phyloP scores from a whole-genome alignment of 1,140 invertebrate genomes.

The Pseudoatta argentina region DNA sequence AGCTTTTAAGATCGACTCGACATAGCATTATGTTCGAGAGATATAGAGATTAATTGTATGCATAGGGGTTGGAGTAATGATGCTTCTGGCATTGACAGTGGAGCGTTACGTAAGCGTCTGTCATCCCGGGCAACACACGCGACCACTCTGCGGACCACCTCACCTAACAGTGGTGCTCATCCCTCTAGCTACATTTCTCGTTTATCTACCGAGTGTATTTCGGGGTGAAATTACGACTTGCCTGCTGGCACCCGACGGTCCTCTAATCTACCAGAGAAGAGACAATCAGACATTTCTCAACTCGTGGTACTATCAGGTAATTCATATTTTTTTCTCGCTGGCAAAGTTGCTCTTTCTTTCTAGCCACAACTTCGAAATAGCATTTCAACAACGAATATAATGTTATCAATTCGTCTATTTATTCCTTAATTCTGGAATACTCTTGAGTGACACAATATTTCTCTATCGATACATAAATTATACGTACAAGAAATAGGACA shows the following conservation, averaged over 20 bases:
- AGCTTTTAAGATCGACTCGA: slow-evolving; percentile 26
- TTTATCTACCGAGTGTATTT: slow-evolving; percentile 90
- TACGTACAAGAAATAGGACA: too few relatives aligned
- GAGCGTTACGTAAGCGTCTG: slow-evolving; percentile 94
- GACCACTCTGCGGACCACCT: slow-evolving; percentile 88
- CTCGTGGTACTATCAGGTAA: slow-evolving; percentile 87
- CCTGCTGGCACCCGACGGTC: slow-evolving; percentile 83
- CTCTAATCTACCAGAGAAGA: slow-evolving; percentile 87
- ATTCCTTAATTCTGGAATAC: not conserved
- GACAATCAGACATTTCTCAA: slow-evolving; percentile 87
- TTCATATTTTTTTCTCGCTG: not conserved
- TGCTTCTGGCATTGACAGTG: slow-evolving; percentile 92
- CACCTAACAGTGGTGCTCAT: slow-evolving; percentile 88
- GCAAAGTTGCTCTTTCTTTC: not conserved
- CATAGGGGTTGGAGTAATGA: slow-evolving; percentile 91
- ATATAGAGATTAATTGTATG: slow-evolving; percentile 57
- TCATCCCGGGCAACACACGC: slow-evolving; percentile 89
- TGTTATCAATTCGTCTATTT: not conserved
- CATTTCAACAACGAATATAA: not conserved
- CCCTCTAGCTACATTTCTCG: slow-evolving; percentile 88
- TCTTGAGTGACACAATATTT: too few relatives aligned
- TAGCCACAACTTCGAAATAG: not conserved
- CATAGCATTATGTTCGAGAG: slow-evolving; percentile 27
- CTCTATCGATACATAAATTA: too few relatives aligned
- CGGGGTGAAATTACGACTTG: slow-evolving; percentile 88